A percentile compares a stretch with the other conserved stretches of the same genome.
Evolutionary conservation across 1,140 invertebrate species (phyloP).

Genomic region (Drosophila guanche): DNA sequence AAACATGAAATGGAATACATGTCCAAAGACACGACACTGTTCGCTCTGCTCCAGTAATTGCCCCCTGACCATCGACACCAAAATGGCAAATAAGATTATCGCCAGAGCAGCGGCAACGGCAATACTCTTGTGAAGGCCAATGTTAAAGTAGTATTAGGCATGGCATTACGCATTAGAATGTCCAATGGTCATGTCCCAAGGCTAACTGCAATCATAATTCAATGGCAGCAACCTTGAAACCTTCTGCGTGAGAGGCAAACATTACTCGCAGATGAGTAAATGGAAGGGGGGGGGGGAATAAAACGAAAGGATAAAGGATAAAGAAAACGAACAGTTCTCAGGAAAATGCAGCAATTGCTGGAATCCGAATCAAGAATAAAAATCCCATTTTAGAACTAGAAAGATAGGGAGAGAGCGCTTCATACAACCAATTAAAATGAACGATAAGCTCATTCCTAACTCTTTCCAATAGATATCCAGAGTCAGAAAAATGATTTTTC

Average conservation of each 20-base stretch:
- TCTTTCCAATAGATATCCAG: too few relatives aligned
- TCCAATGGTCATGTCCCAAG: background rate
- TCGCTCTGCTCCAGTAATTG: constrained; percentile 21
- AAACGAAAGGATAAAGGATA: too few relatives aligned
- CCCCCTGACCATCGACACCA: constrained; percentile 14
- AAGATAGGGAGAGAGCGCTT: too few relatives aligned
- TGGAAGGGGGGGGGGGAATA: too few relatives aligned
- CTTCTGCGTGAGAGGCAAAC: background rate
- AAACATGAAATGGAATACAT: constrained; percentile 49
- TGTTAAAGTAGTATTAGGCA: constrained; percentile 34
- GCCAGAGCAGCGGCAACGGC: constrained; percentile 22
- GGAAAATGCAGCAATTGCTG: too few relatives aligned
- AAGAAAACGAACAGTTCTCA: too few relatives aligned
- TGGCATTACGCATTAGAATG: background rate
- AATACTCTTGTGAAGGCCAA: constrained; percentile 25
- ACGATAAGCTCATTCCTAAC: too few relatives aligned
- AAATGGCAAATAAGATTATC: constrained; percentile 60
- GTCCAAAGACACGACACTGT: constrained; percentile 16
- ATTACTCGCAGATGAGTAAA: too few relatives aligned
- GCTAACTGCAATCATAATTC: constrained; percentile 28
- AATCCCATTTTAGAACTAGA: too few relatives aligned
- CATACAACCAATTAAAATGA: too few relatives aligned
- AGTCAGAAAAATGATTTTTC: too few relatives aligned
- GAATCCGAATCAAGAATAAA: too few relatives aligned
- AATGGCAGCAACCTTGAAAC: constrained; percentile 16